Evolutionary conservation across 2,888 invertebrate species (phyloP).

Genomic region (Melolontha melolontha): DNA sequence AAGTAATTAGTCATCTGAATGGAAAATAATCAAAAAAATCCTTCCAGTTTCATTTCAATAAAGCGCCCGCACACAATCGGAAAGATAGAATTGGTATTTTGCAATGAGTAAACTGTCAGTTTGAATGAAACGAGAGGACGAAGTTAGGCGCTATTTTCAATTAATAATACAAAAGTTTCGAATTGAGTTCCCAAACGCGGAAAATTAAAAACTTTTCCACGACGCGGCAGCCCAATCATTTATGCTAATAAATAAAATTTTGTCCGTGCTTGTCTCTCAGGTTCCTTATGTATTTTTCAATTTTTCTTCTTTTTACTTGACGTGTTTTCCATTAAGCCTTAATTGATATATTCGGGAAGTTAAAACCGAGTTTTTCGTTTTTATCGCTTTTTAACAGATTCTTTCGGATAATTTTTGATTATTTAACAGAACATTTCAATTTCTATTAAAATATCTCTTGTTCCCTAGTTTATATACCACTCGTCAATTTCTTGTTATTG

Average conservation of each 20-base stretch:
- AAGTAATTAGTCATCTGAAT: too few species aligned
- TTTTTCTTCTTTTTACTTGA: background rate
- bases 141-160: slow-evolving; percentile 16
- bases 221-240: slow-evolving; percentile 15
- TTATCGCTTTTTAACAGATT: too few species aligned
- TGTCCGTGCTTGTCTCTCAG: background rate
- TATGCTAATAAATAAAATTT: slow-evolving; percentile 29
- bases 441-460: too few species aligned
- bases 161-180: slow-evolving; percentile 28
- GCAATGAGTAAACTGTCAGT: slow-evolving; percentile 13
- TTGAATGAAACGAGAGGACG: background rate
- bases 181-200: background rate
- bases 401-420: too few species aligned
- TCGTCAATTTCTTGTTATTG: too few species aligned
- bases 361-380: too few species aligned
- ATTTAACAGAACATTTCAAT: too few species aligned
- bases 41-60: too few species aligned
- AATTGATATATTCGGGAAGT: too few species aligned
- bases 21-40: slow-evolving; percentile 2
- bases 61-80: background rate
- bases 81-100: background rate
- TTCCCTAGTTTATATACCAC: too few species aligned
- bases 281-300: background rate
- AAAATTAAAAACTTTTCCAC: slow-evolving; percentile 23
- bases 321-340: too few species aligned